These are phyloP conservation scores for Chymomyza amoena DNA, from an alignment of 2,888 invertebrate genomes.

Conservation along the genomic window DNA sequence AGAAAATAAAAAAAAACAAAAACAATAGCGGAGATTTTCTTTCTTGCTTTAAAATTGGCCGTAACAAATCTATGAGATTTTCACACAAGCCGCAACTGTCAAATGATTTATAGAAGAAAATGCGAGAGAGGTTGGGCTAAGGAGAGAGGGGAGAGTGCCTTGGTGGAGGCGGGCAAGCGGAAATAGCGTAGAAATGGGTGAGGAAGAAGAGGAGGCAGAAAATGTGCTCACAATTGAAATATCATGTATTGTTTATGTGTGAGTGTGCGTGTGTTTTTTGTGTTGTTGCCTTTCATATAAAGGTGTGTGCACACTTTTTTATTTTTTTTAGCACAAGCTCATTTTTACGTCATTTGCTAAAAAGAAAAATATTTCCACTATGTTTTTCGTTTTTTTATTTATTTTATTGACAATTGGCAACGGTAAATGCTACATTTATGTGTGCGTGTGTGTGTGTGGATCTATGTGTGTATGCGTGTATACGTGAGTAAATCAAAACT, in stretches of 20 bases:
- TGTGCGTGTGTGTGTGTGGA: neutral
- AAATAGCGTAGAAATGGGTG: neutral
- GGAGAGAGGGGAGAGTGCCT: constrained; percentile 11
- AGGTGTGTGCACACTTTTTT: neutral
- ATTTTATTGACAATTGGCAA: constrained; percentile 58
- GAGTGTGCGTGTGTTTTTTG: too few relatives aligned
- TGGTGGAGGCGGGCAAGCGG: neutral
- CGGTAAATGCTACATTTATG: neutral
- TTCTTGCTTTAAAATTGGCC: constrained; percentile 32
- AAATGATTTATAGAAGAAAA: constrained; percentile 19
- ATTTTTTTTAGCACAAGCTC: neutral
- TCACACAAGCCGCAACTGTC: constrained; percentile 62
- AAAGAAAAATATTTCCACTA: constrained; percentile 57
- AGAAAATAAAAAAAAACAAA: constrained; percentile 38
- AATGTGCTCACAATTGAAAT: constrained; percentile 48
- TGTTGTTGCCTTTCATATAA: neutral
- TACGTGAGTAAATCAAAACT: neutral
- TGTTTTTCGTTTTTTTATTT: constrained; percentile 38
- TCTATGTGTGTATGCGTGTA: neutral
- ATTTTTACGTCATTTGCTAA: constrained; percentile 58
- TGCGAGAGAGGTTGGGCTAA: constrained; percentile 13
- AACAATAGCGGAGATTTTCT: constrained; percentile 11
- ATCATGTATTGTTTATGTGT: constrained; percentile 25
- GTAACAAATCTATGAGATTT: constrained; percentile 59
- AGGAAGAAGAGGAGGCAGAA: too few relatives aligned